These are phyloP conservation scores for Syngnathus acus DNA, from an alignment of 2,797 vertebrate species.

Conservation along the genomic window DNA sequence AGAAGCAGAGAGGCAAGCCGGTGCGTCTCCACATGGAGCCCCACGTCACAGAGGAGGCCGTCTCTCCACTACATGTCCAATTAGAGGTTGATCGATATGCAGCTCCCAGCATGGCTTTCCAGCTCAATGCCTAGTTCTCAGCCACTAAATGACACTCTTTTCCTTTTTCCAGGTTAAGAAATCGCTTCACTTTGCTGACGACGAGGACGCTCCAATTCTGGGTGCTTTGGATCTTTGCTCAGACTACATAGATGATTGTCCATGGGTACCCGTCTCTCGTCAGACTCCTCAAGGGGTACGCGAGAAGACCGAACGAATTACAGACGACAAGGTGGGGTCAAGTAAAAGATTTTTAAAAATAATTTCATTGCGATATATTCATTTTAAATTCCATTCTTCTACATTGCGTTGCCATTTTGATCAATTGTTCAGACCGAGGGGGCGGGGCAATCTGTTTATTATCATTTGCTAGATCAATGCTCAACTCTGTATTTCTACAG, in stretches of 20 bases:
- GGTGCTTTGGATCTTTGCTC: constrained; percentile 67
- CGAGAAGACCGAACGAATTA: constrained; percentile 37
- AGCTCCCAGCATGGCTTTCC: constrained; percentile 12
- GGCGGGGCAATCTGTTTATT: background rate
- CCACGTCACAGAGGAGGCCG: constrained; percentile 26
- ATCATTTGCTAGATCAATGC: background rate
- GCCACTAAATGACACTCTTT: background rate
- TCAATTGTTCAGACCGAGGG: too few relatives aligned
- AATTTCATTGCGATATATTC: too few relatives aligned
- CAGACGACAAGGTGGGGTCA: constrained; percentile 20
- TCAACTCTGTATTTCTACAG: constrained; percentile 35
- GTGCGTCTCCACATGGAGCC: constrained; percentile 64
- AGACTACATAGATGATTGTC: constrained; percentile 64
- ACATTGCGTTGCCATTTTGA: too few relatives aligned
- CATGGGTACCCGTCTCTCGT: constrained; percentile 39
- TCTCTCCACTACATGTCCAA: constrained; percentile 46
- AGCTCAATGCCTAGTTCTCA: background rate
- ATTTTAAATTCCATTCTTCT: too few relatives aligned
- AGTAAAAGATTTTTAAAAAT: too few relatives aligned
- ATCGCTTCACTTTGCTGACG: constrained; percentile 59
- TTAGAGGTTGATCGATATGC: constrained; percentile 61
- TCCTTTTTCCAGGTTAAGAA: constrained; percentile 52
- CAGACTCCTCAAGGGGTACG: constrained; percentile 35
- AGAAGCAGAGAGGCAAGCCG: constrained; percentile 79
- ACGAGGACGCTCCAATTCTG: constrained; percentile 50